A percentile compares a stretch with the other conserved stretches of the same genome.
Conservation (phyloP, 2,113 vertebrate species). For the Rhea pennata region DNA sequence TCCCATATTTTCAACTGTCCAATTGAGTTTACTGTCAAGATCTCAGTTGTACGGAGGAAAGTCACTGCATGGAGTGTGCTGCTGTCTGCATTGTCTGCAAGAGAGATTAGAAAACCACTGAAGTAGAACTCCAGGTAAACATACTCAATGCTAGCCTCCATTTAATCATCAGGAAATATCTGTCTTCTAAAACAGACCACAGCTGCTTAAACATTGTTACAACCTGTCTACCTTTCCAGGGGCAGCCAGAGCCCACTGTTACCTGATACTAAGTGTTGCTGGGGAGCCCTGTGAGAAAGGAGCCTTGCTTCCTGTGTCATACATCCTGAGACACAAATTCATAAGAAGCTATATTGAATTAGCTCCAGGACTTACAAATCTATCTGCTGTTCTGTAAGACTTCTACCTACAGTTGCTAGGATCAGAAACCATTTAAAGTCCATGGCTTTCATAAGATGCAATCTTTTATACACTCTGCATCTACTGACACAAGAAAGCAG, state of each 20-base stretch:
- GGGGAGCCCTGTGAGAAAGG: background rate
- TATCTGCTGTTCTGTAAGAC: background rate
- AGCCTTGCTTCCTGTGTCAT: background rate
- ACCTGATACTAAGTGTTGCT: background rate
- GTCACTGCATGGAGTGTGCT: slow-evolving; percentile 95
- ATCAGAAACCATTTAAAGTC: background rate
- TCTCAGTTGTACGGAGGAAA: slow-evolving; percentile 91
- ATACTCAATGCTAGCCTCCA: background rate
- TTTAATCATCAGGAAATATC: background rate
- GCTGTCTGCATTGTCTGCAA: slow-evolving; percentile 94
- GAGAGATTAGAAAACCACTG: background rate
- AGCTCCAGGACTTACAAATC: background rate
- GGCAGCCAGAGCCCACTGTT: background rate
- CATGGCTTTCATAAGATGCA: background rate
- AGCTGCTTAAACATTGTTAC: background rate
- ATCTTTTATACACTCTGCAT: background rate
- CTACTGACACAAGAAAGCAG: background rate
- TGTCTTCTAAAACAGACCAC: background rate
- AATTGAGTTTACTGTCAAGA: slow-evolving; percentile 96
- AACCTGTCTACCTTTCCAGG: background rate
- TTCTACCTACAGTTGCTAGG: background rate
- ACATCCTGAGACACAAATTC: background rate
- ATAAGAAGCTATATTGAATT: background rate
- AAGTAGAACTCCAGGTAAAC: background rate
- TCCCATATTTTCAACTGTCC: slow-evolving; percentile 98